Evolutionary conservation across 37 sponge, comb jelly and placozoan species (phyloP), one percentile per base, ranked within the genome.

Genomic region (Bolinopsis microptera): DNA sequence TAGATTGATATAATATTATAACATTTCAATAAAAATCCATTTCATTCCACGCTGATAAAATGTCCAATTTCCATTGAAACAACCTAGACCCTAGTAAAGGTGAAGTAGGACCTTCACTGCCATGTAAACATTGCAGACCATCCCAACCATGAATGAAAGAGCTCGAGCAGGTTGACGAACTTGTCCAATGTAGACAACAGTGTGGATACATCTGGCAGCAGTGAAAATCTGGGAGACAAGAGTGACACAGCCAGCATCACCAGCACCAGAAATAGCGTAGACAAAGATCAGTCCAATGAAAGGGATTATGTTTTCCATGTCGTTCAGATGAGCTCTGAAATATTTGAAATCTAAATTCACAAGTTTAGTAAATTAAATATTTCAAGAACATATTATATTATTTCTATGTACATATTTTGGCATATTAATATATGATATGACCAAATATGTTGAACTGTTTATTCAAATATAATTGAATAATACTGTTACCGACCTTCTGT

Each of bases 161-260:
- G 77, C 77, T 33, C 77, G 13, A 23, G 35, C 77, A 33, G 77
- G 77, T 76, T 76, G 77, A 18, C 77, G 32, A 18, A 76, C 22
- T 76, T 13, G 16, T 23, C 18, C 13, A 13, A 76, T 23, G 35
- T 76, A 76, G 13, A 32, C 77, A 32, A 32, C 13, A 21, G 77
- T 76, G 21, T 76, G 77, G 21, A 76, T 13, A 18, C 13, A 28
- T 76, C 77, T 76, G 13, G 77, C 77, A 76, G 77, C 77, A 76
- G 77, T 32, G 21, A 33, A 76, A 21, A 76, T 61, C 68, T 21
- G 9, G 68, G 16, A 61, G 18, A 18, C 18, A 18, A 21, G 9
- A 61, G 68, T 21, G 18, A 61, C 68, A 21, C 18, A 18, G 18
- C 16, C 18, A 9, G 18, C 68, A 21, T 9, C 18, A 21, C 77